Evolutionary conservation across 2,113 vertebrate genomes (phyloP).

Genomic region (Lynx canadensis): DNA sequence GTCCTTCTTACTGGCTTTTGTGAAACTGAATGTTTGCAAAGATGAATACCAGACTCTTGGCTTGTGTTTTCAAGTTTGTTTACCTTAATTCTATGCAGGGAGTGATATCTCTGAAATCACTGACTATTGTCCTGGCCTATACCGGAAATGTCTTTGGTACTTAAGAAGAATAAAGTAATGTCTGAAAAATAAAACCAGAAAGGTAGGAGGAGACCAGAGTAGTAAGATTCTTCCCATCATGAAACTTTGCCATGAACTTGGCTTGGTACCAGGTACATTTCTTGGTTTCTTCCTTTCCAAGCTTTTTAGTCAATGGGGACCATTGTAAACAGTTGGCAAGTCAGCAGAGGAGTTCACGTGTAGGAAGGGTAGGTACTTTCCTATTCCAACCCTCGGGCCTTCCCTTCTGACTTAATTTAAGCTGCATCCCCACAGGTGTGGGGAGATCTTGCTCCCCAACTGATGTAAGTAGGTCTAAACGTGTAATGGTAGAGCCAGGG

Average conservation of each 20-base stretch:
- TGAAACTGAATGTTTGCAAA: neutral
- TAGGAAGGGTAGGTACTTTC: neutral
- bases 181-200: neutral
- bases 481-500: rapidly evolving
- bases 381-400: neutral
- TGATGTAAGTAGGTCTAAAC: neutral
- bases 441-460: neutral
- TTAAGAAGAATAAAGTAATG: neutral
- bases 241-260: neutral
- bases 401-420: neutral
- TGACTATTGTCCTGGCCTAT: neutral
- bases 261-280: neutral
- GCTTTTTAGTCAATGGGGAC: neutral
- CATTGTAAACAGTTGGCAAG: neutral
- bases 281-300: neutral
- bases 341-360: neutral
- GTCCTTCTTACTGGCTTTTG: neutral
- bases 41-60: neutral
- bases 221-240: neutral
- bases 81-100: neutral
- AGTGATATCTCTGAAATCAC: neutral
- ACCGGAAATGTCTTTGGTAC: neutral
- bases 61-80: conserved; percentile 10
- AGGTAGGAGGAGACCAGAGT: neutral
- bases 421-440: neutral